Evolutionary conservation across 2,888 invertebrate species (phyloP), one percentile per base, ranked within the genome.

Genomic region (Lacanobia oleracea): DNA sequence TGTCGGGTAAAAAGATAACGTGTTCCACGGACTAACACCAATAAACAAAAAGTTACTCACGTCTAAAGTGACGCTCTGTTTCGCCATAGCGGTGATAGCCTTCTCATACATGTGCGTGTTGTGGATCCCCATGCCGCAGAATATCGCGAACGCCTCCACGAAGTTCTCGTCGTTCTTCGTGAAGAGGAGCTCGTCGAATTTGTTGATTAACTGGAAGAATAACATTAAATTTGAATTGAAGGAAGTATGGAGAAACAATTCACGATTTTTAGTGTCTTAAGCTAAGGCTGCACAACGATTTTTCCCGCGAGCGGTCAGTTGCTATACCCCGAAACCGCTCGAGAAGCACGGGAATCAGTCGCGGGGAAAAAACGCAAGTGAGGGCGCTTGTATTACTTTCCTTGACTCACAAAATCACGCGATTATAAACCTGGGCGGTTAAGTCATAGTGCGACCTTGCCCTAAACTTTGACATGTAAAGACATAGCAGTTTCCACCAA

Each of bases 61-160:
- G 93, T 99, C 99, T 87, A 99, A 96, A 8, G 99, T 99, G 79
- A 99, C 99, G 90, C 98, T 98, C 94, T 99, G 99, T 92, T 99
- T 99, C 72, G 99, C 99, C 98, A 99, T 99, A 23, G 99, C 98
- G 76, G 98, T 98, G 92, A 98, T 98, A 54, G 99, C 99, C 94
- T 98, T 98, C 95, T 99, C 99, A 91, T 99, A 99, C 99, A 99
- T 99, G 92, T 99, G 98, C 67, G 99, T 99, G 92, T 99, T 99
- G 94, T 99, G 98, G 78, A 99, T 99, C 68, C 99, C 99, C 98
- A 99, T 98, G 50, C 99, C 99, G 95, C 99, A 99, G 96, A 99
- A 99, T 88, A 99, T 99, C 79, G 99, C 99, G 94, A 99, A 99
- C 4, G 99, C 99, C 94, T 99, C 99, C 83, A 99, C 98, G 91